Base-by-base conservation (phyloP, 2,113 vertebrate species). In the Struthidea cinerea region DNA sequence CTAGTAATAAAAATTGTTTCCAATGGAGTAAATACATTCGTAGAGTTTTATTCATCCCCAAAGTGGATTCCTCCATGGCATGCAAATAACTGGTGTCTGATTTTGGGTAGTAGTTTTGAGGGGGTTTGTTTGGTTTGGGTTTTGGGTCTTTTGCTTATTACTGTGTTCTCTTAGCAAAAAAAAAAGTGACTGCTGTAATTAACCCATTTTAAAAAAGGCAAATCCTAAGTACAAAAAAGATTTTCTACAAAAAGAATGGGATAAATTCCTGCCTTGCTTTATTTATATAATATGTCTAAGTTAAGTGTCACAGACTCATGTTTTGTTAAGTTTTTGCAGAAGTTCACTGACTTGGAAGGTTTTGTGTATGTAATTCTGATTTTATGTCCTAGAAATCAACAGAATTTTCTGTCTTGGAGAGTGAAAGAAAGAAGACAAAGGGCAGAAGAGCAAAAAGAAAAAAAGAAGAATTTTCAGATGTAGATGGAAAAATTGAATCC, bases 361-460 rank as follows among this genome's bases (percentile, higher is more conserved):
- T 84, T 79, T 83, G 5, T 41, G 1, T n/a, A 6, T 82, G 7
- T 71, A 60, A 89, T 87, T 85, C 50, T 90, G 50, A 28, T 86
- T 91, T 90, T 93, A 53, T 95, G 49, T 42, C 60, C n/a, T 87
- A 98, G 98, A 93, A 96, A 92, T 90, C 97, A 60, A 95, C 89
- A 70, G 98, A 98, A 6, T 56, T 95, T 82, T 98, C 98, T 42
- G 60, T 97, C 78, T 94, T 98, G 96, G 98, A 99, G 76, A 95
- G 95, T 53, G 97, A 97, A 75, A 98, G 91, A 83, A 98, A 97
- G 77, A 97, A 92, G 63, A 98, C 98, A 87, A 97, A 93, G 92
- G 27, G 85, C 50, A 98, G 96, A 75, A 97, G 95, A 96, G 57
- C 59, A 55, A 98, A 98, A 93, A 98, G 97, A 24, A 98, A 89